Base-by-base conservation (phyloP, 1,140 invertebrate genomes). In the Sipha flava region DNA sequence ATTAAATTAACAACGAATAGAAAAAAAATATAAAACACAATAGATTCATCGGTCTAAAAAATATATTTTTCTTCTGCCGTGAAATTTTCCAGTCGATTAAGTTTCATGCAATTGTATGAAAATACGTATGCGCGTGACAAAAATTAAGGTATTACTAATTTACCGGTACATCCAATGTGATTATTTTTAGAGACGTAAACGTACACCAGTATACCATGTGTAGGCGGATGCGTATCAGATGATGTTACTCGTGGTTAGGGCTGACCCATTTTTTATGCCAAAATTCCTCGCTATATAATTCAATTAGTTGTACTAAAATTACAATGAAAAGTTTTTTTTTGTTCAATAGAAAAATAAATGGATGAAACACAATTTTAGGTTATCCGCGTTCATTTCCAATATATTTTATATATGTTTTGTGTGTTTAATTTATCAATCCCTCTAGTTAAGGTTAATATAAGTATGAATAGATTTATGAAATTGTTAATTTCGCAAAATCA, bases 141-240 rank as follows among this genome's bases (percentile, higher is more conserved):
- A 64, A 49, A 43, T 66, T 49, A 31, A 68, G 57, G 79, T 66
- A 68, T 68, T 43, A 43, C 37, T 66, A 23, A 66, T 66, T 66
- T 43, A 66, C 64, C 31, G 77, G 43, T 79, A 23, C 57, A 31
- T 59, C 54, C 14, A 47, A 66, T 34, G 40, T 21, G 64, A 80
- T 68, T 68, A 80, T 64, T 66, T 66, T 68, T 80, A 80, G 64
- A 77, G 49, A 68, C 18, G 79, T 68, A 64, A 80, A 43, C 59
- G 59, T 29, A 80, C 47, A 80, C 72, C 43, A 6, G 59, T 29
- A 80, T 34, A 80, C 72, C 43, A 6, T 31, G 72, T 26, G 72
- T 75, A 57, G 72, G 72, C n/a, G 72, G 4, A 14, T 52, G 5
- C 70, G 9, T 37, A 31, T 31, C 9, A 21, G 34, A 40, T 34